Conservation (phyloP, 2,113 vertebrate genomes). For the Aegithalos caudatus region DNA sequence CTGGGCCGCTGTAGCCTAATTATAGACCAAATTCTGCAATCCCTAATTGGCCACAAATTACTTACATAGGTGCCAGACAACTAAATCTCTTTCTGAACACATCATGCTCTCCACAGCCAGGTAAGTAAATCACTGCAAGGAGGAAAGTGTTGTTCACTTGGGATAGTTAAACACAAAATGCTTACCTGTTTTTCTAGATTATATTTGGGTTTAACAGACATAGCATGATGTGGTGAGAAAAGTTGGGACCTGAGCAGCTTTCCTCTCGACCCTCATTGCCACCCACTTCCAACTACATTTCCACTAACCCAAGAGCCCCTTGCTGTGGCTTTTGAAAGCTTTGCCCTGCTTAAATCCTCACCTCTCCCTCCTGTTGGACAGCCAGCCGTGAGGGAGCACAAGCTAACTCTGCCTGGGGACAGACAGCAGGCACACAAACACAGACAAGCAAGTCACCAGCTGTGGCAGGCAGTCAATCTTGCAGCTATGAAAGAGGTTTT, state of each 20-base stretch:
- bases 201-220: not conserved
- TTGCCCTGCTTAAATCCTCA: not conserved
- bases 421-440: not conserved
- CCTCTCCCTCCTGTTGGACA: not conserved
- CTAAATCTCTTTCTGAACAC: not conserved
- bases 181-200: not conserved
- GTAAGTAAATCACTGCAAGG: not conserved
- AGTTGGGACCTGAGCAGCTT: not conserved
- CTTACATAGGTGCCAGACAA: not conserved
- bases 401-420: not conserved
- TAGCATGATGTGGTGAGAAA: not conserved
- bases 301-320: not conserved
- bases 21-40: not conserved
- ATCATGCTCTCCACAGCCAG: not conserved
- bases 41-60: not conserved
- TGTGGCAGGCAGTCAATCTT: not conserved
- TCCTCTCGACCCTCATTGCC: not conserved
- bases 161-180: not conserved
- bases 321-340: not conserved
- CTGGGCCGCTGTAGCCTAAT: not conserved
- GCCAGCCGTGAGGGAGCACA: not conserved
- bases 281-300: not conserved
- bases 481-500: not conserved
- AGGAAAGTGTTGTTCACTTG: not conserved
- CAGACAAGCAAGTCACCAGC: not conserved